A percentile compares a stretch with the other conserved stretches of the same genome.
Evolutionary conservation across 2,113 vertebrate genomes (phyloP).

Genomic region (Sceloporus undulatus): DNA sequence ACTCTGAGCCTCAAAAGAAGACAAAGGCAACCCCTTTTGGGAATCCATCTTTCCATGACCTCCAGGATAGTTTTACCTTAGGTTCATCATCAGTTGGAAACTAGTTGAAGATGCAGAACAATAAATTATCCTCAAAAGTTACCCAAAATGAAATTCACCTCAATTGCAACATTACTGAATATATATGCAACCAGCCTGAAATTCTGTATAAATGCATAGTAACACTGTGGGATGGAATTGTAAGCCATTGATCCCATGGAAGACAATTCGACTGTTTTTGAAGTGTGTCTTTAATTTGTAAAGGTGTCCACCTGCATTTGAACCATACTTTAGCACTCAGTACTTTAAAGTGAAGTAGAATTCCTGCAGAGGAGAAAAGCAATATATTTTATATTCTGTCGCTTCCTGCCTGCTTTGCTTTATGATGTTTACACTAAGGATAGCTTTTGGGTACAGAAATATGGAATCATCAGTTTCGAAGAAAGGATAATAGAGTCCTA

Average conservation of each 20-base stretch:
- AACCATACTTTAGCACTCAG: background rate
- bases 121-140: too few relatives aligned
- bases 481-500: constrained; percentile 29
- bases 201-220: too few relatives aligned
- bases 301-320: background rate
- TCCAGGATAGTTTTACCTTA: too few relatives aligned
- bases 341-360: background rate
- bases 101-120: too few relatives aligned
- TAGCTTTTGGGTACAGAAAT: constrained; percentile 5
- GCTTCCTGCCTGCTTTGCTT: background rate
- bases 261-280: background rate
- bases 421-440: constrained; percentile 10
- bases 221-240: too few relatives aligned
- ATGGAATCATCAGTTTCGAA: constrained; percentile 17
- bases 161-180: too few relatives aligned
- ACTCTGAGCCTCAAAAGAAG: too few relatives aligned
- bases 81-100: too few relatives aligned
- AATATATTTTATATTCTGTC: constrained; percentile 24
- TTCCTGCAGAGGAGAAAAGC: background rate
- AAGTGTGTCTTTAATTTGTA: background rate
- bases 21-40: too few relatives aligned
- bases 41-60: too few relatives aligned
- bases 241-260: background rate
- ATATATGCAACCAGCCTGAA: background rate
- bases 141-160: too few relatives aligned